These are phyloP conservation scores for Hybos culiciformis DNA, from an alignment of 2,888 invertebrate species.

Conservation along the genomic window DNA sequence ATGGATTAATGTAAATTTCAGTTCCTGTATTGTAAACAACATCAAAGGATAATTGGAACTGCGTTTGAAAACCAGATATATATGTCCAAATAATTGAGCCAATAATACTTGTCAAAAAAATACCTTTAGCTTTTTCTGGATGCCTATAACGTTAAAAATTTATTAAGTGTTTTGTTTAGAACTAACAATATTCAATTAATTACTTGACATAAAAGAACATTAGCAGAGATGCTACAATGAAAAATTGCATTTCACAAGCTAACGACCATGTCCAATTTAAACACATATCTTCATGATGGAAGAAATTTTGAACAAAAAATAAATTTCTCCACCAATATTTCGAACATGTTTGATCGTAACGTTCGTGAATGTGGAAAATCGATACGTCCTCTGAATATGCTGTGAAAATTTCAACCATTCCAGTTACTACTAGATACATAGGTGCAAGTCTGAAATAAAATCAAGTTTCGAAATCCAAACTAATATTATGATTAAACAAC, in stretches of 20 bases:
- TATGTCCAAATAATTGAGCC: slow-evolving; percentile 27
- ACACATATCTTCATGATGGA: slow-evolving; percentile 31
- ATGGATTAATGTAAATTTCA: slow-evolving; percentile 39
- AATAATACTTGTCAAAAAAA: slow-evolving; percentile 17
- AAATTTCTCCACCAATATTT: slow-evolving; percentile 35
- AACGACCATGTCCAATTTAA: slow-evolving; percentile 37
- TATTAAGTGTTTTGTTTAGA: not conserved
- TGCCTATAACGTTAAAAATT: slow-evolving; percentile 18
- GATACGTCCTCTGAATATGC: slow-evolving; percentile 32
- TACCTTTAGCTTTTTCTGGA: slow-evolving; percentile 21
- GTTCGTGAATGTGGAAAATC: slow-evolving; percentile 32
- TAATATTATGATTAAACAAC: not conserved
- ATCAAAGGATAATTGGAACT: slow-evolving; percentile 32
- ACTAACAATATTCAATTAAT: slow-evolving; percentile 3
- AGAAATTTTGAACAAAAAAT: slow-evolving; percentile 33
- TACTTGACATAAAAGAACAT: slow-evolving; percentile 32
- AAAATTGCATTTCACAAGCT: slow-evolving; percentile 37
- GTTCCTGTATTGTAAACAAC: slow-evolving; percentile 31
- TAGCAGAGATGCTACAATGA: slow-evolving; percentile 26
- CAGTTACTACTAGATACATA: slow-evolving; percentile 28
- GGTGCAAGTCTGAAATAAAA: slow-evolving; percentile 26
- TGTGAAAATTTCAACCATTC: slow-evolving; percentile 28
- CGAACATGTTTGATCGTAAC: slow-evolving; percentile 31
- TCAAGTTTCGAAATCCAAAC: not conserved
- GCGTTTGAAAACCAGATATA: slow-evolving; percentile 22